Conservation (phyloP, 2,113 vertebrate genomes). For the Rattus norvegicus region DNA sequence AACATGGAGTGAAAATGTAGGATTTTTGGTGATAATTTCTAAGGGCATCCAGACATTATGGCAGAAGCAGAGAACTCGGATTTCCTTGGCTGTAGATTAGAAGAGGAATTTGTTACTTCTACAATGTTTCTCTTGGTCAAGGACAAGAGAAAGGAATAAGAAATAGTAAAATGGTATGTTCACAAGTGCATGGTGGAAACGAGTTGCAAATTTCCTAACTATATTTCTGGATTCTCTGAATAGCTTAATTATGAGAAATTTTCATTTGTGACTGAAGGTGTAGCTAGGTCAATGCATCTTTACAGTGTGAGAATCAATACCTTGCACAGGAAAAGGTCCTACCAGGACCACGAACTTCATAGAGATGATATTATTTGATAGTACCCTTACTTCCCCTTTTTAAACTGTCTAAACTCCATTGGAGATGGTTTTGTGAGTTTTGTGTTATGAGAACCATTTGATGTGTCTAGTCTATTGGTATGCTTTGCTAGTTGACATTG, state of each 20-base stretch:
- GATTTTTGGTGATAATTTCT: constrained; percentile 1
- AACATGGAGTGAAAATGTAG: constrained; percentile 11
- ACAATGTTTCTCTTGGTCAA: neutral
- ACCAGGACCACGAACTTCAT: neutral
- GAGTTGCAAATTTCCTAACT: neutral
- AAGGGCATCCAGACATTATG: neutral
- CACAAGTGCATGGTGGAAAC: neutral
- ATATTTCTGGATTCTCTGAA: neutral
- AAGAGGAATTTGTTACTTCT: neutral
- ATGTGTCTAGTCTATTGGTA: neutral
- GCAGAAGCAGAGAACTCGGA: neutral
- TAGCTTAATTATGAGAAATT: constrained; percentile 13
- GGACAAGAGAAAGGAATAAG: constrained; percentile 7
- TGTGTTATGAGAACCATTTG: constrained; percentile 27
- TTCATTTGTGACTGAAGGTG: constrained; percentile 15
- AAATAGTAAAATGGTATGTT: neutral
- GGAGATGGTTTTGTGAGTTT: constrained; percentile 43
- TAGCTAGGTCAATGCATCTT: neutral
- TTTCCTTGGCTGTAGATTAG: constrained; percentile 11
- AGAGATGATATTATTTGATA: neutral
- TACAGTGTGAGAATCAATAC: neutral
- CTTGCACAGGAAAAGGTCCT: neutral
- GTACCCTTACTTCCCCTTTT: neutral
- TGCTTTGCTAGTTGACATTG: constrained; percentile 43
- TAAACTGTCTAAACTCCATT: constrained; percentile 8